Conservation (phyloP, 1,140 invertebrate species). For the Oryctes rhinoceros region DNA sequence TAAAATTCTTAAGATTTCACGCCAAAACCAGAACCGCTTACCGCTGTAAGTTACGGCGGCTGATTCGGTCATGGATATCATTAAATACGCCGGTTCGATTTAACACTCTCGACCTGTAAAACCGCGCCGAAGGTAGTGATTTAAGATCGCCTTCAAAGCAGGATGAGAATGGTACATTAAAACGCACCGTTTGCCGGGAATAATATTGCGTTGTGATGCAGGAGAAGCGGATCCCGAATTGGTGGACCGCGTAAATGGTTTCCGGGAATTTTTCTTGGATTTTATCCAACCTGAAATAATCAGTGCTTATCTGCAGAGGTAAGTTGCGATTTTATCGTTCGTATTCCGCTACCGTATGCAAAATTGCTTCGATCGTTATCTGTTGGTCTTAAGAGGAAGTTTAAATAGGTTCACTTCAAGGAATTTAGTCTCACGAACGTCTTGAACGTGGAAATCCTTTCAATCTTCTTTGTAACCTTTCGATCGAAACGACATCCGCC, state of each 20-base stretch:
- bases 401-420: no score
- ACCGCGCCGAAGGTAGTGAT: background rate
- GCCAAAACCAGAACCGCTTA: constrained; percentile 3
- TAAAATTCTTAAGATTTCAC: constrained; percentile 7
- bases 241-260: background rate
- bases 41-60: background rate
- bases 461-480: no score
- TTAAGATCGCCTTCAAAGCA: background rate
- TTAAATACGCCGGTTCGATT: background rate
- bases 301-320: background rate
- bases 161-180: background rate
- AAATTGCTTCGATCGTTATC: no score
- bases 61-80: constrained; percentile 10
- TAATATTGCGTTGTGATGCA: background rate
- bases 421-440: no score
- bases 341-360: background rate
- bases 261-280: background rate
- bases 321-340: background rate
- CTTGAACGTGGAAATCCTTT: no score
- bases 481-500: no score
- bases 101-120: constrained; percentile 4
- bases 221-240: background rate
- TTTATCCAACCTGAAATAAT: background rate
- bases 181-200: background rate
- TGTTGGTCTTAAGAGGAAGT: no score